These are phyloP conservation scores for Rhynchotus rufescens DNA, from an alignment of 2,797 vertebrate genomes.

Conservation along the genomic window DNA sequence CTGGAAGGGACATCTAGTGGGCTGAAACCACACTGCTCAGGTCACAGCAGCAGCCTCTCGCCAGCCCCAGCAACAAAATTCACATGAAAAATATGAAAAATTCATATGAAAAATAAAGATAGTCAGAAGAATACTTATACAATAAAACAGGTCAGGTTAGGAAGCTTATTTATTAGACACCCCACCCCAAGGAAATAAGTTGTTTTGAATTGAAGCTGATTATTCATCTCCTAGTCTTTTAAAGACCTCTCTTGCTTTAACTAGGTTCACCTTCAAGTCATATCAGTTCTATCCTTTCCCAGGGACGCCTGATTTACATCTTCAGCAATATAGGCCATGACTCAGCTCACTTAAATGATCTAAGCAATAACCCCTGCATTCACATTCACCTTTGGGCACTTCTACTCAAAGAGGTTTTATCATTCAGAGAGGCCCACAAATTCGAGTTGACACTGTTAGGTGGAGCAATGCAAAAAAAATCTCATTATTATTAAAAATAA, in stretches of 20 bases:
- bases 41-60: neutral
- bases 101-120: neutral
- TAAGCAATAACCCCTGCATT: neutral
- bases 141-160: conserved; percentile 25
- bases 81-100: neutral
- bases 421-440: neutral
- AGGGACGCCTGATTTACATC: conserved; percentile 53
- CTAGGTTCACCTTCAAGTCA: conserved; percentile 52
- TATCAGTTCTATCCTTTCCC: neutral
- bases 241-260: conserved; percentile 33
- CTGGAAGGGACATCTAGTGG: conserved; percentile 58
- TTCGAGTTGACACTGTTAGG: neutral
- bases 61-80: no score
- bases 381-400: neutral
- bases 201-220: conserved; percentile 45
- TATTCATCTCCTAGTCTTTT: conserved; percentile 50
- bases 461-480: neutral
- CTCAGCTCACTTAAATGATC: neutral
- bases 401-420: neutral
- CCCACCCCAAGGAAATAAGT: neutral
- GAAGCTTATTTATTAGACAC: conserved; percentile 37
- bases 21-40: neutral
- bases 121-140: conserved; percentile 1
- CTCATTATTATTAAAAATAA: neutral
- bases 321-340: neutral